Percentiles rank a stretch among this genome's conserved stretches.
phyloP scores from a whole-genome alignment of 2,113 vertebrate genomes.

The Chlamydotis undulata region DNA sequence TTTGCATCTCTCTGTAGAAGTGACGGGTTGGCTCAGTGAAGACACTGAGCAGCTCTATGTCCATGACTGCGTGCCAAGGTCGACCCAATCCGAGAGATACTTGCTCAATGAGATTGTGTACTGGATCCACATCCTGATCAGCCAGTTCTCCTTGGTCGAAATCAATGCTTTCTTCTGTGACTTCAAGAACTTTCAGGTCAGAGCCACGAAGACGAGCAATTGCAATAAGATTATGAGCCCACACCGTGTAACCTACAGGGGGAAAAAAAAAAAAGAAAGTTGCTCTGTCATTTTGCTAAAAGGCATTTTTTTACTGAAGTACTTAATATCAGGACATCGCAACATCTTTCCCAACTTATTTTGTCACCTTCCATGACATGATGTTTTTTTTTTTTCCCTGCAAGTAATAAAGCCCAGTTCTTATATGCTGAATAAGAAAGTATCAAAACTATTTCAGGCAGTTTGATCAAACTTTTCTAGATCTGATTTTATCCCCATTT shows the following conservation, averaged over 20 bases:
- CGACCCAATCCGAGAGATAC: slow-evolving; percentile 93
- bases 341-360: background rate
- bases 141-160: slow-evolving; percentile 93
- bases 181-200: slow-evolving; percentile 90
- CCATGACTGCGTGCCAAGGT: slow-evolving; percentile 92
- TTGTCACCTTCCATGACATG: background rate
- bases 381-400: background rate
- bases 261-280: background rate
- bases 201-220: slow-evolving; percentile 95
- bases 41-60: slow-evolving; percentile 88
- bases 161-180: slow-evolving; percentile 98
- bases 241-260: slow-evolving; percentile 90
- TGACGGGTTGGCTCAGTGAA: slow-evolving; percentile 94
- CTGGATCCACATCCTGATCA: slow-evolving; percentile 91
- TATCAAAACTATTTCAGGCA: background rate
- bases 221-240: slow-evolving; percentile 98
- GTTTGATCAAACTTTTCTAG: background rate
- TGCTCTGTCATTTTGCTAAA: background rate
- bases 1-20: slow-evolving; percentile 95
- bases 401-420: background rate
- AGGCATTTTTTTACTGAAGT: background rate
- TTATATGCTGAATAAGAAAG: background rate
- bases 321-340: background rate
- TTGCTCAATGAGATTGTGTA: slow-evolving; percentile 96
- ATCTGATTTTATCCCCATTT: background rate